A percentile compares a stretch with the other conserved stretches of the same genome.
These are phyloP conservation scores for Equus quagga DNA, from an alignment of 2,113 vertebrate genomes.

Conservation along the genomic window DNA sequence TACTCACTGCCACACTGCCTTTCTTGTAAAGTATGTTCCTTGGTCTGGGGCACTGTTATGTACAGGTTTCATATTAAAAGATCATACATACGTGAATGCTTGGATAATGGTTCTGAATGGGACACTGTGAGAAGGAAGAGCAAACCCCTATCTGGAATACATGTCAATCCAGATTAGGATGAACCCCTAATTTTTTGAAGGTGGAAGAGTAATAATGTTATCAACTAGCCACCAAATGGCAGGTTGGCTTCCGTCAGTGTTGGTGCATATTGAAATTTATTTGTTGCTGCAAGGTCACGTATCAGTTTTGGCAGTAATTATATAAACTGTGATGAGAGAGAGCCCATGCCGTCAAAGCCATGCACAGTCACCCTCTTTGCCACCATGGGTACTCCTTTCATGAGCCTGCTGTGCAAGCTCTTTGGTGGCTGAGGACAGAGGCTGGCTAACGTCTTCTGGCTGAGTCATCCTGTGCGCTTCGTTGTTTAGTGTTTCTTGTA, in stretches of 20 bases:
- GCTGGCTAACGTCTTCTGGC: not conserved
- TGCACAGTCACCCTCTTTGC: no score
- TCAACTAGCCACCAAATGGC: not conserved
- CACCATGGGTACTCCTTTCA: not conserved
- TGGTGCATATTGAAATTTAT: not conserved
- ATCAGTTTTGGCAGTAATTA: not conserved
- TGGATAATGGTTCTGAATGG: not conserved
- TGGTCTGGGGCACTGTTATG: no score
- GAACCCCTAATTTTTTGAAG: not conserved
- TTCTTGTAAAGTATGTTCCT: no score
- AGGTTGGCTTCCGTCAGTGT: not conserved
- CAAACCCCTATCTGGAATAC: not conserved
- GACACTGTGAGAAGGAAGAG: not conserved
- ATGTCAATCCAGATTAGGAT: not conserved
- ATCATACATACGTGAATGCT: not conserved
- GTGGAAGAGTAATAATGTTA: not conserved
- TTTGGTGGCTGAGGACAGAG: not conserved
- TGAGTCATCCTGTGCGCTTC: not conserved
- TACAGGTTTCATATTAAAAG: no score
- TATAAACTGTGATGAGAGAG: not conserved
- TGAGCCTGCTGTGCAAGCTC: not conserved
- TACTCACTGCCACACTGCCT: no score
- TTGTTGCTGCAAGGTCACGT: not conserved
- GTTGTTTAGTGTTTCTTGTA: not conserved
- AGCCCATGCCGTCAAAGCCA: not conserved